These are phyloP conservation scores for Tethya wilhelma DNA, from an alignment of 37 sponge, comb jelly and placozoan species.

Conservation along the genomic window DNA sequence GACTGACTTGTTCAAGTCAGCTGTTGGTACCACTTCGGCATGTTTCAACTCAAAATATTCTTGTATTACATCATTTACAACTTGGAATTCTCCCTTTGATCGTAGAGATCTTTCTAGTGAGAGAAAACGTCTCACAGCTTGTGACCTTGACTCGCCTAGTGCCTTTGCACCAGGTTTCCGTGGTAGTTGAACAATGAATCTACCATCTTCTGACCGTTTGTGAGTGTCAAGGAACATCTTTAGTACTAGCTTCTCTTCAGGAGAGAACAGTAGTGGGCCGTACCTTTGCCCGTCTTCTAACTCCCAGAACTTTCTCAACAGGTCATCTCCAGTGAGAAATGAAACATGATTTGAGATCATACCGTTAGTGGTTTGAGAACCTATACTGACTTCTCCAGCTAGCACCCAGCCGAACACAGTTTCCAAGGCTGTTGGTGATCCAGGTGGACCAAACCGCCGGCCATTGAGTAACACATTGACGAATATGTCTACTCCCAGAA, in stretches of 20 bases:
- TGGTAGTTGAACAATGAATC: constrained; percentile 12
- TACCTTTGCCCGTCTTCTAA: not conserved
- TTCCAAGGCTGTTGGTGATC: too few relatives aligned
- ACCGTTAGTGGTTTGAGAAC: not conserved
- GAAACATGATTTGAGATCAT: not conserved
- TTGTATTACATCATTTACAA: not conserved
- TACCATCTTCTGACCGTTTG: not conserved
- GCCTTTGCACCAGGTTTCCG: not conserved
- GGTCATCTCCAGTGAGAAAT: too few relatives aligned
- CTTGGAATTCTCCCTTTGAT: not conserved
- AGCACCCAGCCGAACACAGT: too few relatives aligned
- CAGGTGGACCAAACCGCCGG: too few relatives aligned
- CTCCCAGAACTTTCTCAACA: too few relatives aligned
- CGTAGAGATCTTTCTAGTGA: constrained; percentile 8
- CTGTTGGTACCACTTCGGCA: not conserved
- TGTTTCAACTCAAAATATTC: constrained; percentile 12
- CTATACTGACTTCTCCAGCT: too few relatives aligned
- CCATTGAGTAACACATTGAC: too few relatives aligned
- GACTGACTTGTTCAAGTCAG: not conserved
- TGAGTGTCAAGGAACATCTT: not conserved
- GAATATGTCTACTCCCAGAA: too few relatives aligned
- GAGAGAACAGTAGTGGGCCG: not conserved
- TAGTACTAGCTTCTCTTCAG: not conserved
- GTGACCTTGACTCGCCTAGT: constrained; percentile 10
- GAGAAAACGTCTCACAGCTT: constrained; percentile 11